These are phyloP conservation scores for Heteromyza rotundicornis DNA, from an alignment of 2,888 invertebrate genomes.

Conservation along the genomic window DNA sequence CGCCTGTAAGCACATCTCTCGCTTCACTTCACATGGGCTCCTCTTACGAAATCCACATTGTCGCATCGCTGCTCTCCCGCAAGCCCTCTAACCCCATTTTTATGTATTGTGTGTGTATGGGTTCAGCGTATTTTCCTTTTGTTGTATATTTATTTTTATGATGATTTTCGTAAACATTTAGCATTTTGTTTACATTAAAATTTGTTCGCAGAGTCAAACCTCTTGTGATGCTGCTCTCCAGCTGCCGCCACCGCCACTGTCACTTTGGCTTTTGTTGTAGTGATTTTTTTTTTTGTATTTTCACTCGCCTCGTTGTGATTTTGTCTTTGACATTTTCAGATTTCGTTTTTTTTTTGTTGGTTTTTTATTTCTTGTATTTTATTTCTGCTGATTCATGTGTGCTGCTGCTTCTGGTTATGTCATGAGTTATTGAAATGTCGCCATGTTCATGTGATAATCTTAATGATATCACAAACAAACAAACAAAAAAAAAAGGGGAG, in stretches of 20 bases:
- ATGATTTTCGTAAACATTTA: conserved; percentile 22
- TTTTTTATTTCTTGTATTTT: not conserved
- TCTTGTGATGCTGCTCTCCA: not conserved
- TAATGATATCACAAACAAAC: not conserved
- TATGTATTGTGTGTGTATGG: no score
- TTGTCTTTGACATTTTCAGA: not conserved
- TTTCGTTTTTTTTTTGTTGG: not conserved
- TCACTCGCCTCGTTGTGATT: not conserved
- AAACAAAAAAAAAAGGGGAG: no score
- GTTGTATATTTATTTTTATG: not conserved
- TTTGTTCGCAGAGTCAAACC: conserved; percentile 11
- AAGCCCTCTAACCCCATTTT: no score
- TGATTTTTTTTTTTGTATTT: not conserved
- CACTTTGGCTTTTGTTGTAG: not conserved
- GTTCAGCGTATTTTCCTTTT: no score
- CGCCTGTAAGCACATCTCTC: no score
- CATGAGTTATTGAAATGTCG: conserved; percentile 12
- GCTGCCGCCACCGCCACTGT: no score
- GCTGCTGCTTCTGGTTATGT: not conserved
- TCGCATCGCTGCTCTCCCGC: no score
- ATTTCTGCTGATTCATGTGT: not conserved
- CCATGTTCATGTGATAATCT: not conserved
- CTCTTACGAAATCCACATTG: no score
- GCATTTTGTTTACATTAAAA: conserved; percentile 12
- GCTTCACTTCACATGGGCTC: not conserved